Conservation (phyloP, 2,113 vertebrate genomes). For the Alligator mississippiensis region DNA sequence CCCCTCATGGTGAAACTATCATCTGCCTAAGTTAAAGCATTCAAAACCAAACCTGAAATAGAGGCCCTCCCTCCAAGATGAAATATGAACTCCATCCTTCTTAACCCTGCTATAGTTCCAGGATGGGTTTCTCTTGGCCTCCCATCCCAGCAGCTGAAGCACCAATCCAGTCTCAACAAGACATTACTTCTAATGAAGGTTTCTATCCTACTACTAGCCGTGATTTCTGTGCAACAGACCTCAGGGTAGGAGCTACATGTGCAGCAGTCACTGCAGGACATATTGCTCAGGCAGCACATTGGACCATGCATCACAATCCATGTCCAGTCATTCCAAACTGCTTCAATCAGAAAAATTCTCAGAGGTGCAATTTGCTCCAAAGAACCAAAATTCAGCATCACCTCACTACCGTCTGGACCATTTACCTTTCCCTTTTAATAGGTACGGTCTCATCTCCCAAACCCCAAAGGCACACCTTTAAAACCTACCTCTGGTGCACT, state of each 20-base stretch:
- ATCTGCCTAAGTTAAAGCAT: not conserved
- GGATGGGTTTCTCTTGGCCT: not conserved
- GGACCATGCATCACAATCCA: not conserved
- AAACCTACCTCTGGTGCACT: not conserved
- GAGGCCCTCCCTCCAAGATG: not conserved
- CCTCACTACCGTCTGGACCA: not conserved
- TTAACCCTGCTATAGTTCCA: not conserved
- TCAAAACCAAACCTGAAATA: not conserved
- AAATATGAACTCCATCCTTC: not conserved
- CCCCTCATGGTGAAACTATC: not conserved
- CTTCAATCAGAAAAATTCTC: not conserved
- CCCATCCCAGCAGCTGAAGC: not conserved
- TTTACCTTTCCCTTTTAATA: not conserved
- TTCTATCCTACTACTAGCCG: not conserved
- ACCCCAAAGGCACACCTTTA: not conserved
- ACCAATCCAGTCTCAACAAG: not conserved
- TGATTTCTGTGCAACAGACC: not conserved
- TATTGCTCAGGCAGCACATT: not conserved
- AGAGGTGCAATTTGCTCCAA: not conserved
- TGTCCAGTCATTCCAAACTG: not conserved
- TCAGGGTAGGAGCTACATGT: not conserved
- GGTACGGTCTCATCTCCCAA: not conserved
- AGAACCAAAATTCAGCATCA: not conserved
- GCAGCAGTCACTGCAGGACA: fast-evolving
- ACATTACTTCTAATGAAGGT: not conserved